These are phyloP conservation scores for Montipora efflorescens DNA, from an alignment of 64 coral and sea anemone species.

Conservation along the genomic window DNA sequence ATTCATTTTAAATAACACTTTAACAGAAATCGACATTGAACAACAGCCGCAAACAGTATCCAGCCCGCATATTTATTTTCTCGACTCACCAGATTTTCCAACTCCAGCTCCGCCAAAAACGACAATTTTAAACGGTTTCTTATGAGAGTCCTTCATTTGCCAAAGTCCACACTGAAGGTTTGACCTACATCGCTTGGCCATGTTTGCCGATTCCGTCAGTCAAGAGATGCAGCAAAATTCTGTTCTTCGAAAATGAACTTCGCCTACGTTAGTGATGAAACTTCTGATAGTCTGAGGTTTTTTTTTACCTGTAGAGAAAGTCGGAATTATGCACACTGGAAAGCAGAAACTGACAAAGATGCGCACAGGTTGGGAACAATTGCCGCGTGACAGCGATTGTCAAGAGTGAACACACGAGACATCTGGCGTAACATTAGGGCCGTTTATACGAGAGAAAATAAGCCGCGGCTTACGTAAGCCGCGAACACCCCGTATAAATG, in stretches of 20 bases:
- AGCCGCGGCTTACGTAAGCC: too few species aligned
- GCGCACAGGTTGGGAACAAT: background rate
- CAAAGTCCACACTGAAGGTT: background rate
- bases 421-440: too few species aligned
- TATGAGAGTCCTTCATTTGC: constrained; percentile 48
- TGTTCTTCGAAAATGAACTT: background rate
- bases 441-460: too few species aligned
- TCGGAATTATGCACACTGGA: background rate
- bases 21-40: background rate
- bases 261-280: background rate
- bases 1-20: too few species aligned
- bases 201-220: background rate
- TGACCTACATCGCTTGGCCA: background rate
- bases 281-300: background rate
- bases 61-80: background rate
- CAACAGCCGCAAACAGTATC: background rate
- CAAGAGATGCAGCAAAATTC: background rate
- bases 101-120: constrained; percentile 74
- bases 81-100: constrained; percentile 66
- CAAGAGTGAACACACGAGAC: too few species aligned
- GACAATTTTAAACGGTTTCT: constrained; percentile 50
- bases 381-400: too few species aligned
- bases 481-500: too few species aligned
- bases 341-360: background rate
- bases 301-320: background rate